phyloP scores from a whole-genome alignment of 2,888 invertebrate species.

The Aspidiotus rigidus region DNA sequence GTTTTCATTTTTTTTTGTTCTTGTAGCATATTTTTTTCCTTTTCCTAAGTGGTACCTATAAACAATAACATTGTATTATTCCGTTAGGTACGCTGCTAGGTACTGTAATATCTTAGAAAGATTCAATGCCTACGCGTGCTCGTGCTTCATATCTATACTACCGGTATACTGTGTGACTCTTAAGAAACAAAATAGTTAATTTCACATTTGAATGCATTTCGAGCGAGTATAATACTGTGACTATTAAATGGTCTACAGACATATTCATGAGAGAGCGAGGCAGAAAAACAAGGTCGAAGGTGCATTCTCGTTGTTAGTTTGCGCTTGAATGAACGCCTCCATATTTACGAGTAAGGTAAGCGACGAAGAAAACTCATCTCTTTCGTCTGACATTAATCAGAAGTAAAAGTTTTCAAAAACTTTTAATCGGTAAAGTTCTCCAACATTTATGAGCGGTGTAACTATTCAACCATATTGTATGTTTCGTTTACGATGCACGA shows the following conservation, averaged over 20 bases:
- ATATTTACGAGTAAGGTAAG: slow-evolving; percentile 28
- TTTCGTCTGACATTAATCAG: slow-evolving; percentile 33
- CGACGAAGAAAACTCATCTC: slow-evolving; percentile 33
- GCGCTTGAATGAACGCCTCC: slow-evolving; percentile 29
- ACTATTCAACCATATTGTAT: slow-evolving; percentile 34
- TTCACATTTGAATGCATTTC: slow-evolving; percentile 33
- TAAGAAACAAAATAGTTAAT: slow-evolving; percentile 32
- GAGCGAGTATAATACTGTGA: slow-evolving; percentile 8
- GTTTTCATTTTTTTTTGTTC: no score
- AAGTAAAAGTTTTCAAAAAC: slow-evolving; percentile 33
- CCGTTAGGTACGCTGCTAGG: no score
- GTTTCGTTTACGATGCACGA: slow-evolving; percentile 30
- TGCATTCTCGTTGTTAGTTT: slow-evolving; percentile 31
- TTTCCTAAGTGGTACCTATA: no score
- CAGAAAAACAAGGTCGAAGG: slow-evolving; percentile 23
- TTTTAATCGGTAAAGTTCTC: slow-evolving; percentile 33
- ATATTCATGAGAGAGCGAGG: neutral
- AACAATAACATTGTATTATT: no score
- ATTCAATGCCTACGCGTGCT: no score
- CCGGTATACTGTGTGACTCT: no score
- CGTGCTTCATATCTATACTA: no score
- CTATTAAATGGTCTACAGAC: no score
- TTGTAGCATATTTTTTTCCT: no score
- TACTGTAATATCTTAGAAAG: no score
- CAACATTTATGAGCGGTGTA: slow-evolving; percentile 34